Conservation (phyloP, 2,113 vertebrate genomes). For the Ardeotis arabs region DNA sequence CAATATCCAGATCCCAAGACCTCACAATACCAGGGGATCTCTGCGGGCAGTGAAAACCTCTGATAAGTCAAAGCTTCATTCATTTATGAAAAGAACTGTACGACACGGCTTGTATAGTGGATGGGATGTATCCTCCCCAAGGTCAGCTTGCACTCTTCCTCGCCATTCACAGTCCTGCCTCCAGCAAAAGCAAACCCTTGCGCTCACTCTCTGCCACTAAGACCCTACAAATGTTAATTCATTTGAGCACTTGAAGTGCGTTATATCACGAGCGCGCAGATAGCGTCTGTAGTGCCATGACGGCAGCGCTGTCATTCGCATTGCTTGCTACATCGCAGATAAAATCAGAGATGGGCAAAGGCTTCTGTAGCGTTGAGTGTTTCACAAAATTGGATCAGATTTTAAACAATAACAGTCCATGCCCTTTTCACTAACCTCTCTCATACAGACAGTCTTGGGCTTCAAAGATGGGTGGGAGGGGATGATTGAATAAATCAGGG, state of each 20-base stretch:
- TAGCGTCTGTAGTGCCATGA: neutral
- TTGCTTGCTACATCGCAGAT: neutral
- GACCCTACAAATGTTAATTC: neutral
- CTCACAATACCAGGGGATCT: neutral
- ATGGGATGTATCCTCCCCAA: neutral
- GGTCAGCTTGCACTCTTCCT: neutral
- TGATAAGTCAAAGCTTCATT: neutral
- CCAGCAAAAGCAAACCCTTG: neutral
- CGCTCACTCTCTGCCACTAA: neutral
- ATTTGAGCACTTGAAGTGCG: neutral
- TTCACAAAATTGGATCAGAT: neutral
- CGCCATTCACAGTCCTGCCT: neutral
- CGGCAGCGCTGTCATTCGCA: neutral
- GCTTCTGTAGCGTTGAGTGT: neutral
- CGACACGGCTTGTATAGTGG: fast-evolving
- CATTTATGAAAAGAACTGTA: neutral
- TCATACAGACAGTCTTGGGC: neutral
- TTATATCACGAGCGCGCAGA: neutral
- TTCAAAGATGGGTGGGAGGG: neutral
- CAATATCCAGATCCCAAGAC: neutral
- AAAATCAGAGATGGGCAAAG: neutral
- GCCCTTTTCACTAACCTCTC: neutral
- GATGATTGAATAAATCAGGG: neutral
- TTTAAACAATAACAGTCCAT: neutral
- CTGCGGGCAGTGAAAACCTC: neutral